These are phyloP conservation scores for Synanthedon andrenaeformis DNA, from an alignment of 2,888 invertebrate genomes.

Conservation along the genomic window DNA sequence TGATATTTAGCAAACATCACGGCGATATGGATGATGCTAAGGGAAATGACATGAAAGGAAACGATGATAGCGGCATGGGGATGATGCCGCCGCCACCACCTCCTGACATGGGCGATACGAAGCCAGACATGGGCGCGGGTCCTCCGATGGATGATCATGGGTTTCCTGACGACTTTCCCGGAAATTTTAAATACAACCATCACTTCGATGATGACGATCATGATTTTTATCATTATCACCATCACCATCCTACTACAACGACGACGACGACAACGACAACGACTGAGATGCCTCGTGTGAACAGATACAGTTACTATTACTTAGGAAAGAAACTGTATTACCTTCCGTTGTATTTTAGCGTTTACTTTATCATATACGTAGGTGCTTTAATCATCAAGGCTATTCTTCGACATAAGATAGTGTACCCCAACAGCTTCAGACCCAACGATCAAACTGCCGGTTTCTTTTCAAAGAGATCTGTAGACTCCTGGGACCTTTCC, in stretches of 20 bases:
- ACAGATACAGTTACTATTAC: constrained; percentile 79
- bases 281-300: constrained; percentile 69
- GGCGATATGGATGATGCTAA: constrained; percentile 21
- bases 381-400: constrained; percentile 79
- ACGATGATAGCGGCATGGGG: constrained; percentile 37
- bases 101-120: constrained; percentile 18
- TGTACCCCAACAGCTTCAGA: constrained; percentile 69
- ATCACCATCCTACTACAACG: constrained; percentile 42
- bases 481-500: constrained; percentile 55
- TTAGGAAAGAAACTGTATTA: constrained; percentile 82
- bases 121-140: constrained; percentile 26
- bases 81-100: constrained; percentile 43
- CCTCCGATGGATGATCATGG: constrained; percentile 43
- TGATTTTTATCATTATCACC: constrained; percentile 27
- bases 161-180: constrained; percentile 58
- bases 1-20: constrained; percentile 42
- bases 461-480: constrained; percentile 55
- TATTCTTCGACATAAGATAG: constrained; percentile 78
- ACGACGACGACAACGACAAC: constrained; percentile 57
- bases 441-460: constrained; percentile 46
- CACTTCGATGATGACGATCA: constrained; percentile 51
- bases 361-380: constrained; percentile 78
- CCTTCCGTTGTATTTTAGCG: constrained; percentile 80
- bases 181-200: constrained; percentile 48
- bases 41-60: constrained; percentile 24